Base-by-base conservation (phyloP, 2,797 vertebrate species). In the Argentina silus region DNA sequence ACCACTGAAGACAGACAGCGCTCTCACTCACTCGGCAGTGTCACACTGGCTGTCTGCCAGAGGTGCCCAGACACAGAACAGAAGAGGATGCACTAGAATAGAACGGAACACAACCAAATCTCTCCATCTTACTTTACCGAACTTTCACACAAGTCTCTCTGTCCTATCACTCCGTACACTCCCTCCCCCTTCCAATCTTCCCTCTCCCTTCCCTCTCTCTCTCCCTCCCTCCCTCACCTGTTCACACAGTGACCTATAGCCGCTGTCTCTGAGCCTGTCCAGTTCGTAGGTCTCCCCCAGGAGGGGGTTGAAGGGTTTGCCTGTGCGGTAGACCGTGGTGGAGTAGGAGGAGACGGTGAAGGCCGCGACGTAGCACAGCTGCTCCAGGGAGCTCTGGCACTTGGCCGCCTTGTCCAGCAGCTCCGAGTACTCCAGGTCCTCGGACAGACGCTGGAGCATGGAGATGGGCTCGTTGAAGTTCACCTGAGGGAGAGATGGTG, bases 401-500 rank as follows among this genome's bases (percentile, higher is more conserved):
- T 93, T 95, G 2, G 96, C 95, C 0, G 92, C 97, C 72, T 92
- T 93, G 75, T 99, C 97, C 78, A 99, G 90, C 70, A 99, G 94
- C 74, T 98, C 96, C 0, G 95, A 96, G 86, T 99, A 99, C 75
- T 99, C 97, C 87, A 99, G 89, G 85, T 98, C 97, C 89, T 99
- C 97, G 0, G 97, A 97, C 43, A 99, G 91, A 79, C 97, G 96
- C 83, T 98, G 97, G 83, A 98, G 94, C 96, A 99, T 98, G 44
- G 97, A 98, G 55, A 99, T 85, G 6, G 97, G 97, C 86, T 99
- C 97, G 0, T 98, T 99, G 91, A 99, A 98, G 87, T 99, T 99
- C 57, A 98, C 97, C 97, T 98, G 72, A 73, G 12, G 14, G 42
- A 12, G 45, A 7, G 6, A 1, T 10, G 50, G 36, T 6, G 47